A percentile compares a stretch with the other conserved stretches of the same genome.
These are phyloP conservation scores for Harpagus bidentatus DNA, from an alignment of 2,113 vertebrate genomes.

Conservation along the genomic window DNA sequence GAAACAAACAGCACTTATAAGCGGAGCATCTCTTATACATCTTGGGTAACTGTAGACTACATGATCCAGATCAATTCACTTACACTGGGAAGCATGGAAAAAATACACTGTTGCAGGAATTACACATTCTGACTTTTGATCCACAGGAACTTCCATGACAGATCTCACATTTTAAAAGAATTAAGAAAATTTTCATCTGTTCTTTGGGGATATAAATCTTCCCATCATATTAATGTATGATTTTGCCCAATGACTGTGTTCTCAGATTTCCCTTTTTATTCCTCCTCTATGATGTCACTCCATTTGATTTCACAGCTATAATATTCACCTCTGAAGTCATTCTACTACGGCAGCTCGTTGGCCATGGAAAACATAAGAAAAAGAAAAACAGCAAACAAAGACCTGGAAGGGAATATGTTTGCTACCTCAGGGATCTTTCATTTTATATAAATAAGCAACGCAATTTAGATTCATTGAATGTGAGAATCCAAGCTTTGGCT, in stretches of 20 bases:
- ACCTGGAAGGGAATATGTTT: not conserved
- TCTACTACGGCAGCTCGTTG: not conserved
- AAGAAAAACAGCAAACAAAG: not conserved
- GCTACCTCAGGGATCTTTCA: not conserved
- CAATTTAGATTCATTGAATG: not conserved
- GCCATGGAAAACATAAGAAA: not conserved
- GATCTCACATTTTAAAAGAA: not conserved
- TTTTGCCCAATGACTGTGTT: not conserved
- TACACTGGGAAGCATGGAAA: not conserved
- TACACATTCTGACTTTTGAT: not conserved
- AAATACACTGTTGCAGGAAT: not conserved
- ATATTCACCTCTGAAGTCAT: not conserved
- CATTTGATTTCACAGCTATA: not conserved
- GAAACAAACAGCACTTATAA: not conserved
- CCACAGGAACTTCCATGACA: not conserved
- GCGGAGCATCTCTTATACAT: not conserved
- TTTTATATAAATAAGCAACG: not conserved
- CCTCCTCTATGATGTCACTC: not conserved
- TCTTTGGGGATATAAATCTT: not conserved
- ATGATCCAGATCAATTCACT: slow-evolving; percentile 15
- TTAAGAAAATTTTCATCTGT: not conserved
- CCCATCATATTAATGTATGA: not conserved
- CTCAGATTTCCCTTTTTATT: not conserved
- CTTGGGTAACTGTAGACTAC: not conserved
- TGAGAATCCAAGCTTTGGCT: not conserved